Conservation (phyloP, 2,888 invertebrate species). For the Caenorhabditis angaria region DNA sequence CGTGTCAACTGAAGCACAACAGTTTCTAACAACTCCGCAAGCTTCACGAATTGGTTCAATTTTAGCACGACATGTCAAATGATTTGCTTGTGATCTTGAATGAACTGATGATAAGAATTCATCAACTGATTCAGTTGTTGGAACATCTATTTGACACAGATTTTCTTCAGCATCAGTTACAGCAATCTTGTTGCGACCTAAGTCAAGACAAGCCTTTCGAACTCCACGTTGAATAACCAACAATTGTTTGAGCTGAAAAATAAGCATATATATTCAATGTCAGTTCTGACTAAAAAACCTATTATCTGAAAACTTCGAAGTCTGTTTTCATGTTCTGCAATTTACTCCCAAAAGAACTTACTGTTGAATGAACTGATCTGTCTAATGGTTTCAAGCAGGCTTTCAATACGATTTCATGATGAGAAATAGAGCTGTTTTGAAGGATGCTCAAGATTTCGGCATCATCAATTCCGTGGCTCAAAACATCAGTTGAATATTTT, state of each 20-base stretch:
- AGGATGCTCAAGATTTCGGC: slow-evolving; percentile 46
- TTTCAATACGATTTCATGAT: slow-evolving; percentile 50
- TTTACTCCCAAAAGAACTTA: too few species aligned
- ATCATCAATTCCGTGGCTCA: slow-evolving; percentile 56
- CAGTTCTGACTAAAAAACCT: too few species aligned
- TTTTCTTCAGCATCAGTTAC: slow-evolving; percentile 45
- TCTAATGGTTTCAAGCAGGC: slow-evolving; percentile 55
- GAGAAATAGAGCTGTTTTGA: slow-evolving; percentile 46
- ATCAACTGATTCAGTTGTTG: slow-evolving; percentile 47
- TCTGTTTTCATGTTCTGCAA: background rate
- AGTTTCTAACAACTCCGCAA: slow-evolving; percentile 38
- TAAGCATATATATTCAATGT: background rate
- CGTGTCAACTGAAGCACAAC: slow-evolving; percentile 52
- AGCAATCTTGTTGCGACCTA: slow-evolving; percentile 48
- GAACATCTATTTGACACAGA: slow-evolving; percentile 27
- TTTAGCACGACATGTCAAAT: slow-evolving; percentile 49
- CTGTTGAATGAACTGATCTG: slow-evolving; percentile 44
- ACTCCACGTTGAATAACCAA: slow-evolving; percentile 52
- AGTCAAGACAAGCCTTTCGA: slow-evolving; percentile 51
- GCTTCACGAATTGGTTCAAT: slow-evolving; percentile 49
- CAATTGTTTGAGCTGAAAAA: slow-evolving; percentile 52
- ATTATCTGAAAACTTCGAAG: too few species aligned
- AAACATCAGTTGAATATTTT: slow-evolving; percentile 43
- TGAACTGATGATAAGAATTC: slow-evolving; percentile 44
- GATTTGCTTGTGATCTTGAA: slow-evolving; percentile 46